A percentile compares a stretch with the other conserved stretches of the same genome.
Conservation (phyloP, 2,797 vertebrate genomes). For the Ctenopoma kingsleyae region DNA sequence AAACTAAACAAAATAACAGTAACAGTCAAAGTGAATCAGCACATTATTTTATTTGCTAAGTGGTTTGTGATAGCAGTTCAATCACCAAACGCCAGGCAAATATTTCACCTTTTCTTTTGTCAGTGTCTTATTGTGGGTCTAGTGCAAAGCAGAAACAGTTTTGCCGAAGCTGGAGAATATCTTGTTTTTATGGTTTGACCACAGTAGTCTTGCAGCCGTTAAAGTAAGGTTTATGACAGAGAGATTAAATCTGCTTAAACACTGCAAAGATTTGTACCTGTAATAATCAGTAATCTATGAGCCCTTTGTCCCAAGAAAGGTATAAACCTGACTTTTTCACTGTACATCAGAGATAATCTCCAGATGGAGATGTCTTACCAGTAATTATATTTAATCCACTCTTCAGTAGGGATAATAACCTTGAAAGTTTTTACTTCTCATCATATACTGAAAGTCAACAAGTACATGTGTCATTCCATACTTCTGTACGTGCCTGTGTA, state of each 20-base stretch:
- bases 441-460: conserved; percentile 42
- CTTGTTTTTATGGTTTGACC: conserved; percentile 23
- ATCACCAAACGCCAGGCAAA: conserved; percentile 20
- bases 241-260: background rate
- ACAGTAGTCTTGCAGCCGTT: conserved; percentile 7
- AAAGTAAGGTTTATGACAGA: background rate
- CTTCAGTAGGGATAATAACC: conserved; percentile 40
- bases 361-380: conserved; percentile 50
- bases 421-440: conserved; percentile 43
- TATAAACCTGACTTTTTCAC: conserved; percentile 33
- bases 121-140: conserved; percentile 12
- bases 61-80: conserved; percentile 40
- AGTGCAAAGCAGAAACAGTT: conserved; percentile 12
- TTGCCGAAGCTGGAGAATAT: conserved; percentile 9
- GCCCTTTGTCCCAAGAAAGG: conserved; percentile 32
- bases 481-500: background rate
- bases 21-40: conserved; percentile 32
- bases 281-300: conserved; percentile 13
- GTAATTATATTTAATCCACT: conserved; percentile 69
- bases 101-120: conserved; percentile 30
- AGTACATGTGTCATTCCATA: background rate
- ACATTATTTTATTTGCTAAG: conserved; percentile 28
- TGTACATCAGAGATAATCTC: conserved; percentile 66
- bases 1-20: too few relatives aligned
- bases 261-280: conserved; percentile 3